A percentile compares a stretch with the other conserved stretches of the same genome.
phyloP scores from a whole-genome alignment of 2,113 vertebrate genomes.

The Barnardius zonarius region DNA sequence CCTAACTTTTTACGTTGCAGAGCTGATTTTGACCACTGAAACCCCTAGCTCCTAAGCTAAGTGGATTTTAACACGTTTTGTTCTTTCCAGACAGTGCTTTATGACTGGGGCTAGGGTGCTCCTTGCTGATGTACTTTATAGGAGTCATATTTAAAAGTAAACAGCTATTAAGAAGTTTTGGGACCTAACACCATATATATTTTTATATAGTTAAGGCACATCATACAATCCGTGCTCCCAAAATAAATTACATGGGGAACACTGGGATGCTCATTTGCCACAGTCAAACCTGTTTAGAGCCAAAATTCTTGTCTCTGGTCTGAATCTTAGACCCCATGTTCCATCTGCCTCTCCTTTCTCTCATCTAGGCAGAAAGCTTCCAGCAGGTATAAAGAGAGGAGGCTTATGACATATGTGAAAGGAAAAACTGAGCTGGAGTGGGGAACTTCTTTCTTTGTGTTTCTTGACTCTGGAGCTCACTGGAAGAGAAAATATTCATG shows the following conservation, averaged over 20 bases:
- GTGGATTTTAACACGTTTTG: not conserved
- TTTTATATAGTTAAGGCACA: not conserved
- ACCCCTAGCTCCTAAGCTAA: not conserved
- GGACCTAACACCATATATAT: not conserved
- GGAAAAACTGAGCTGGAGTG: not conserved
- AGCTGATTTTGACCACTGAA: not conserved
- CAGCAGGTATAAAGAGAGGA: not conserved
- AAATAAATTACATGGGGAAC: not conserved
- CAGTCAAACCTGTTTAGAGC: not conserved
- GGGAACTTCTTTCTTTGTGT: not conserved
- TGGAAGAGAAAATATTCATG: not conserved
- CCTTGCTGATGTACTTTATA: not conserved
- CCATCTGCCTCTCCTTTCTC: not conserved
- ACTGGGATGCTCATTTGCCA: not conserved
- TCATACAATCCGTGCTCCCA: not conserved
- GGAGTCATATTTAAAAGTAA: not conserved
- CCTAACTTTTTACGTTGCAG: not conserved
- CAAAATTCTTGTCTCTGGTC: not conserved
- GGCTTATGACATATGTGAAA: not conserved
- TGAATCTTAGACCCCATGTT: not conserved
- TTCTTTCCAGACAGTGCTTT: not conserved
- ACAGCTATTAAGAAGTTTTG: not conserved
- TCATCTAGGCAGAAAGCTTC: not conserved
- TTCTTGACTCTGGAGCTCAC: not conserved
- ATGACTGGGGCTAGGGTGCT: not conserved